A percentile compares a stretch with the other conserved stretches of the same genome.
Evolutionary conservation across 2,113 vertebrate genomes (phyloP).

Genomic region (Varanus salvator): DNA sequence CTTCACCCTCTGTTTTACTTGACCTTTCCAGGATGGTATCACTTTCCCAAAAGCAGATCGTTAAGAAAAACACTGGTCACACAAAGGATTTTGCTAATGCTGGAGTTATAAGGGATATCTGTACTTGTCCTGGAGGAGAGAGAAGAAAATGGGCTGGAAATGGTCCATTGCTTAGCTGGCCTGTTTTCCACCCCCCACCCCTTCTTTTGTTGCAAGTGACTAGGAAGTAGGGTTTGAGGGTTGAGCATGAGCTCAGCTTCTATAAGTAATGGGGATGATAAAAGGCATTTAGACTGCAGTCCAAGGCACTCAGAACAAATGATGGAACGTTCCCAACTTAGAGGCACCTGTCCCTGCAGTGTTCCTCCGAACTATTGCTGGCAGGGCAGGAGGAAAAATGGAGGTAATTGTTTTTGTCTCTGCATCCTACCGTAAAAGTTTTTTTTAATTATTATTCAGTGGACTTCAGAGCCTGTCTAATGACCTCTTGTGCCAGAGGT

Average conservation of each 20-base stretch:
- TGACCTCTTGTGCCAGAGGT: too few species aligned
- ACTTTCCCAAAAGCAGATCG: conserved; percentile 65
- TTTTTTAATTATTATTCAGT: too few species aligned
- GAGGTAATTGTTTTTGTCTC: too few species aligned
- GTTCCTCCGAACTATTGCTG: too few species aligned
- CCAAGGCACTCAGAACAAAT: too few species aligned
- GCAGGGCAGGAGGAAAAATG: too few species aligned
- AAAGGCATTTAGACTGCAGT: not conserved
- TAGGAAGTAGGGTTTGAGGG: not conserved
- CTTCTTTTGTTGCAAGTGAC: not conserved
- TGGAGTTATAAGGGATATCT: conserved; percentile 29
- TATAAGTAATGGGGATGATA: not conserved
- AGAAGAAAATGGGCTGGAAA: not conserved
- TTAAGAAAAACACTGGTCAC: conserved; percentile 25
- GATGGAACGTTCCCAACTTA: too few species aligned
- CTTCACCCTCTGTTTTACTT: conserved; percentile 53
- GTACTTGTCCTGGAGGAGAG: not conserved
- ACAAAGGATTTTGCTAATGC: conserved; percentile 9
- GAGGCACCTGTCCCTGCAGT: too few species aligned
- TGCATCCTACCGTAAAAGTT: too few species aligned
- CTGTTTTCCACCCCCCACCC: not conserved
- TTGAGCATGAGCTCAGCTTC: not conserved
- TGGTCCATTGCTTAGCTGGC: not conserved
- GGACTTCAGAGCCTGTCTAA: too few species aligned
- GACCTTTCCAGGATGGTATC: conserved; percentile 49